These are phyloP conservation scores for Steatocranus sp. DNA, from an alignment of 2,797 vertebrate genomes.

Conservation along the genomic window DNA sequence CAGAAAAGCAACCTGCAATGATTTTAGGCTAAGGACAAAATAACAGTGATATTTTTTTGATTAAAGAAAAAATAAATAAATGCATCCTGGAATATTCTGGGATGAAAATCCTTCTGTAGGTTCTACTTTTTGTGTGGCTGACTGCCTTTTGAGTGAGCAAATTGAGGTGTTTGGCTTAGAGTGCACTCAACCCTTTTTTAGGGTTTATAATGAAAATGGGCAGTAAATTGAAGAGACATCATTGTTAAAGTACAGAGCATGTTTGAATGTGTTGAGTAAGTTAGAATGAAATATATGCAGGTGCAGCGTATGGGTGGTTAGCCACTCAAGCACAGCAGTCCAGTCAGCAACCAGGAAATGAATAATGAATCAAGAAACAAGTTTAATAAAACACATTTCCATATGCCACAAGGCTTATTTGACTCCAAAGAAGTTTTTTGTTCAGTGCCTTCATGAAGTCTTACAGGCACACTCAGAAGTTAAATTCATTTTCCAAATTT, in stretches of 20 bases:
- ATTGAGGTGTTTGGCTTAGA: conserved; percentile 4
- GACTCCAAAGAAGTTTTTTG: conserved; percentile 8
- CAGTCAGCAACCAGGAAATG: conserved; percentile 27
- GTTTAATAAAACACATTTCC: conserved; percentile 37
- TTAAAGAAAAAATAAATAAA: background rate
- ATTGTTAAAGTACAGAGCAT: background rate
- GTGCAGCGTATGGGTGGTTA: conserved; percentile 13
- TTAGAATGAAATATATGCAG: conserved; percentile 19
- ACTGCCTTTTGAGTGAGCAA: background rate
- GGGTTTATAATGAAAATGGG: conserved; percentile 4
- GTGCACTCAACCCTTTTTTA: background rate
- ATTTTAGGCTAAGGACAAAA: background rate
- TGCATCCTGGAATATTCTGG: background rate
- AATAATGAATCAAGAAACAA: conserved; percentile 45
- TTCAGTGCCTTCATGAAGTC: conserved; percentile 1
- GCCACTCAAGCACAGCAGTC: background rate
- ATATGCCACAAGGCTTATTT: conserved; percentile 16
- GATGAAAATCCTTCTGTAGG: background rate
- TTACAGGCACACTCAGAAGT: background rate
- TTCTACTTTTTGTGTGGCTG: background rate
- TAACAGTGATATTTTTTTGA: background rate
- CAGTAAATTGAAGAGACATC: background rate
- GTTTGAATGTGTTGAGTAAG: conserved; percentile 6
- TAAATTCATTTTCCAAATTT: background rate
- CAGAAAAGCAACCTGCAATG: background rate